Evolutionary conservation across 2,113 vertebrate genomes (phyloP), one percentile per base, ranked within the genome.

Genomic region (Origma solitaria): DNA sequence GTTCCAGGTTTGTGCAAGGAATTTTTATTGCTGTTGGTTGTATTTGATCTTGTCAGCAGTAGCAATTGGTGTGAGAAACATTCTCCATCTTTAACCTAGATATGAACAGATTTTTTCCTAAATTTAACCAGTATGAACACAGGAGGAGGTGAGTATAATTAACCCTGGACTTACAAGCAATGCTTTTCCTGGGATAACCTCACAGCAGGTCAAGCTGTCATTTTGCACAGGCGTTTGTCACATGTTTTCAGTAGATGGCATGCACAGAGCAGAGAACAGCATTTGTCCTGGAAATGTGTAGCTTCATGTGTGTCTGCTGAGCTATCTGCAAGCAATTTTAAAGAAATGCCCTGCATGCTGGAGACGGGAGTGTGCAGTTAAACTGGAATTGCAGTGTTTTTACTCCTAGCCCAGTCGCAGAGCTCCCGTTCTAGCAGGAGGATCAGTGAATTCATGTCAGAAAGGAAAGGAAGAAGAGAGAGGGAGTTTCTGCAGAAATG

Each of bases 81-180:
- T 77, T 56, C 76, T 92, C 69, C 37, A 21, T 84, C 80, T 86
- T 95, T 92, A 96, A 84, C 72, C 80, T 76, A 94, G 65, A 88
- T 92, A 86, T 27, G 69, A 96, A 94, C 85, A 93, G 72, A 78
- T 88, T 93, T 94, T 91, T 83, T 68, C 79, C 94, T 96, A 93
- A 95, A 92, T 95, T 93, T 96, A 95, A 94, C 80, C 70, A 81
- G 25, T 69, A 82, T 68, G 84, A 97, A 86, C 50, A 79, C 77
- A 51, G 44, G 66, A 79, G 70, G 86, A 86, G 75, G 45, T 64
- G 65, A 84, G 40, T 75, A 62, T 86, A 95, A 93, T 95, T 95
- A 95, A 95, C 90, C 88, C 93, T 68, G 68, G 83, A 80, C n/a
- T 31, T 77, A 40, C 60, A 92, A 86, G 82, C 58, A 65, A 50